Evolutionary conservation across 2,113 vertebrate genomes (phyloP).

Genomic region (Tragelaphus buxtoni): DNA sequence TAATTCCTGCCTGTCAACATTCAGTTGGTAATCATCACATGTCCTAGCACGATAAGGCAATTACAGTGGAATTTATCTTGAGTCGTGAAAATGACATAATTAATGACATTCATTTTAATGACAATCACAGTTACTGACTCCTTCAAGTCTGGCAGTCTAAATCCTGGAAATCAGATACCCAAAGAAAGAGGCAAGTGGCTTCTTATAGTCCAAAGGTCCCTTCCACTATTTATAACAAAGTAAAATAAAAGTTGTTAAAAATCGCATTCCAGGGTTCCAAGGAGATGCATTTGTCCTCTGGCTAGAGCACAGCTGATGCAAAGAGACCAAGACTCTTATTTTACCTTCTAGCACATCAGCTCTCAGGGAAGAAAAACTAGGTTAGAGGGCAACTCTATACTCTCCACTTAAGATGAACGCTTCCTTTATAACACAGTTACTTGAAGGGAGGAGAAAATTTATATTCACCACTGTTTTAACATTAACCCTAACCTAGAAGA

Average conservation of each 20-base stretch:
- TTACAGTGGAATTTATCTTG: not conserved
- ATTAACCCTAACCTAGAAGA: not conserved
- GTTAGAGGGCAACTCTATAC: not conserved
- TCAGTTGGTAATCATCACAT: not conserved
- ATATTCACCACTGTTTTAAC: not conserved
- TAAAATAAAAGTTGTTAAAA: not conserved
- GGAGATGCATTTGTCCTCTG: not conserved
- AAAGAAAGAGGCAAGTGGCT: not conserved
- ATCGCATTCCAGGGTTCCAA: not conserved
- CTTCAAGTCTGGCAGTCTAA: not conserved
- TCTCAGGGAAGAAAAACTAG: not conserved
- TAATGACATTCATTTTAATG: not conserved
- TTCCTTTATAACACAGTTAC: not conserved
- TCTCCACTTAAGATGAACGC: not conserved
- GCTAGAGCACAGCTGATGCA: not conserved
- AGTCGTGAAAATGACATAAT: not conserved
- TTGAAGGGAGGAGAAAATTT: not conserved
- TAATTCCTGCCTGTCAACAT: not conserved
- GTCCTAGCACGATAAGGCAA: not conserved
- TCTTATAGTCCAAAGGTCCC: not conserved
- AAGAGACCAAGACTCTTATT: not conserved
- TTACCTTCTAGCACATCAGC: not conserved
- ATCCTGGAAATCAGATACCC: not conserved
- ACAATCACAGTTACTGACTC: not conserved
- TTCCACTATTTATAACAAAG: not conserved